phyloP scores from a whole-genome alignment of 37 sponge, comb jelly and placozoan species.

The Eunapius fragilis region DNA sequence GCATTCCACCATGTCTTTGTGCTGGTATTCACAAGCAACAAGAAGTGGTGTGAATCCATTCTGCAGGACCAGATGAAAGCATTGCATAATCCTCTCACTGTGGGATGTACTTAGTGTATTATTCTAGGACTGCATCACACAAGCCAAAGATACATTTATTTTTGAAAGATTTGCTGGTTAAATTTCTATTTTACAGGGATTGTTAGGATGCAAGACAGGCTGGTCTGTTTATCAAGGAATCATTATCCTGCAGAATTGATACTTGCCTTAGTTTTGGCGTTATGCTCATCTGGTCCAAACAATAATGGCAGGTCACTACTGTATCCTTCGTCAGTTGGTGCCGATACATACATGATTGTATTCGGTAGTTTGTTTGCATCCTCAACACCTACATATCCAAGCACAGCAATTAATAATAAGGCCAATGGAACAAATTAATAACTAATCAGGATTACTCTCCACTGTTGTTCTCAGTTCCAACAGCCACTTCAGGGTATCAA shows the following conservation, averaged over 20 bases:
- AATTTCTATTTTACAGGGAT: too few relatives aligned
- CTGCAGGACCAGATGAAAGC: neutral
- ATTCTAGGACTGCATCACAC: too few relatives aligned
- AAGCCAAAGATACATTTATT: too few relatives aligned
- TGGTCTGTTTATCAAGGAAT: too few relatives aligned
- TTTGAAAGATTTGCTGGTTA: too few relatives aligned
- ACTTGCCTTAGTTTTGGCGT: slow-evolving; percentile 17
- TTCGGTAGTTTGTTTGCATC: too few relatives aligned
- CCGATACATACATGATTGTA: neutral
- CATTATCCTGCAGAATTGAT: neutral
- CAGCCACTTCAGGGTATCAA: slow-evolving; percentile 21
- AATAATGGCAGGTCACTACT: neutral
- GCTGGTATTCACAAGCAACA: slow-evolving; percentile 52
- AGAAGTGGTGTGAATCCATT: slow-evolving; percentile 46
- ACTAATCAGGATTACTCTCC: neutral
- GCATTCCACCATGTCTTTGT: slow-evolving; percentile 5
- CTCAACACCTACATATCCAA: too few relatives aligned
- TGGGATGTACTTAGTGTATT: too few relatives aligned
- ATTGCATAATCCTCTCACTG: too few relatives aligned
- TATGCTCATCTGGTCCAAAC: neutral
- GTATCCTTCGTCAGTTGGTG: neutral
- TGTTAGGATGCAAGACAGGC: too few relatives aligned
- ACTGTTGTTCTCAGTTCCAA: neutral
- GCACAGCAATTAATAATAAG: too few relatives aligned
- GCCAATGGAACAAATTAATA: too few relatives aligned